Evolutionary conservation across 2,888 invertebrate genomes (phyloP).

Genomic region (Stomorhina lunata): DNA sequence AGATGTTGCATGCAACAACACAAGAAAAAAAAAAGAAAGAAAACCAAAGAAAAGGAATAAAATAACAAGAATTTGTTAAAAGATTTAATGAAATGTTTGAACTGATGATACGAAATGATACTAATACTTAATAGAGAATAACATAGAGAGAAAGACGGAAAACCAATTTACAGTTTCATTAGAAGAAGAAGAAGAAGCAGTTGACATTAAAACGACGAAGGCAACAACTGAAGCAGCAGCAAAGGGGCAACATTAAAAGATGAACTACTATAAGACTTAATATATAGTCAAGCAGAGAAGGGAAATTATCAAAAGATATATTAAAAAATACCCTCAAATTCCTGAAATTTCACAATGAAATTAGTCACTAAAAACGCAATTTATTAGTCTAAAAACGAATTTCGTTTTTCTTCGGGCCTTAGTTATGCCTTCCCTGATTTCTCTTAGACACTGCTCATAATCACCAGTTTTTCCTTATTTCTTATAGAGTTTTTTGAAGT

Average conservation of each 20-base stretch:
- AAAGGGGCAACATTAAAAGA: not conserved
- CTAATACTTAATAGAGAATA: not conserved
- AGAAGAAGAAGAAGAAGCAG: too few species aligned
- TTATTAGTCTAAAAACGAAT: too few species aligned
- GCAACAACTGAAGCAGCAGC: too few species aligned
- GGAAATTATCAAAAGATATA: not conserved
- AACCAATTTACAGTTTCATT: slow-evolving; percentile 63
- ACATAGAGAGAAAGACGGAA: slow-evolving; percentile 41
- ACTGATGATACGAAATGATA: slow-evolving; percentile 37
- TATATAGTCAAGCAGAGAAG: slow-evolving; percentile 7
- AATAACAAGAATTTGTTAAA: slow-evolving; percentile 53
- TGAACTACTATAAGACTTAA: not conserved
- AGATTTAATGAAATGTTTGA: slow-evolving; percentile 62
- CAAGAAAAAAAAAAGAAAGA: too few species aligned
- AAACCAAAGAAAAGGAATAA: not conserved
- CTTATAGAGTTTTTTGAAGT: slow-evolving; percentile 19
- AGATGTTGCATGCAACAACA: too few species aligned
- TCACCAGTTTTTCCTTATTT: slow-evolving; percentile 14
- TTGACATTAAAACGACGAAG: slow-evolving; percentile 26
- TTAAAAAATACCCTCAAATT: too few species aligned
- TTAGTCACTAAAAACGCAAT: too few species aligned
- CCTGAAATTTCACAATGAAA: too few species aligned
- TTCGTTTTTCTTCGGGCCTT: too few species aligned
- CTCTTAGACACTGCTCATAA: not conserved
- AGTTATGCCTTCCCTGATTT: not conserved